A percentile compares a stretch with the other conserved stretches of the same genome.
These are phyloP conservation scores for Thrips palmi DNA, from an alignment of 1,140 invertebrate genomes.

Conservation along the genomic window DNA sequence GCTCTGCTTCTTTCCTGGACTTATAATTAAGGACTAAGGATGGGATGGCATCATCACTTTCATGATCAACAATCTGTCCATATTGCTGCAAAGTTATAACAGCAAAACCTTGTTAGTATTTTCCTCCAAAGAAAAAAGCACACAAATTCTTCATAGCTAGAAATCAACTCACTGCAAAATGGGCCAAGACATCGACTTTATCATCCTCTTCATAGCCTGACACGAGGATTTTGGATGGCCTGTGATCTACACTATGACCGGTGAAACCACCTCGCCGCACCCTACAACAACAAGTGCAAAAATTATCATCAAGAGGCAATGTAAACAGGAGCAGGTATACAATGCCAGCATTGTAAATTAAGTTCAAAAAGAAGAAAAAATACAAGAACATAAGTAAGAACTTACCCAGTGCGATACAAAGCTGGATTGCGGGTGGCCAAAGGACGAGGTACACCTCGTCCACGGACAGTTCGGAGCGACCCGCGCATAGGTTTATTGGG, in stretches of 20 bases:
- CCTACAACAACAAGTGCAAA: conserved; percentile 3
- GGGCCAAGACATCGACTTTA: conserved; percentile 42
- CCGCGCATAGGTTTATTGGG: neutral
- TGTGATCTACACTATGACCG: conserved; percentile 52
- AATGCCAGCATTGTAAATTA: too few species aligned
- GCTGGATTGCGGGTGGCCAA: neutral
- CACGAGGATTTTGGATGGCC: conserved; percentile 58
- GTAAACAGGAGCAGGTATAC: neutral
- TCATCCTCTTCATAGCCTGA: conserved; percentile 58
- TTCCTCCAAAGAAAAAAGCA: conserved; percentile 2
- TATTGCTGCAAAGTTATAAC: conserved; percentile 40
- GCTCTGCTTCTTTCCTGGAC: conserved; percentile 52
- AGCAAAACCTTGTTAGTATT: conserved; percentile 4
- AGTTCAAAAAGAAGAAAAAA: conserved; percentile 3
- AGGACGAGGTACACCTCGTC: too few species aligned
- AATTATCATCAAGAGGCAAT: neutral
- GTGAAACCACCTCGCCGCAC: conserved; percentile 3
- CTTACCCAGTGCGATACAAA: too few species aligned
- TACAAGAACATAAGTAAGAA: neutral
- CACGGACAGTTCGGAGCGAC: neutral
- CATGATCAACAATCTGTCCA: conserved; percentile 48
- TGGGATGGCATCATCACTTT: conserved; percentile 41
- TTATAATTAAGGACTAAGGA: conserved; percentile 51
- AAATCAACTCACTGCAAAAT: conserved; percentile 43
- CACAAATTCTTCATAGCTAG: conserved; percentile 5